A percentile compares a stretch with the other conserved stretches of the same genome.
These are phyloP conservation scores for cat (Felis catus) DNA, from an alignment of 2,113 vertebrate species.

Conservation along the genomic window DNA sequence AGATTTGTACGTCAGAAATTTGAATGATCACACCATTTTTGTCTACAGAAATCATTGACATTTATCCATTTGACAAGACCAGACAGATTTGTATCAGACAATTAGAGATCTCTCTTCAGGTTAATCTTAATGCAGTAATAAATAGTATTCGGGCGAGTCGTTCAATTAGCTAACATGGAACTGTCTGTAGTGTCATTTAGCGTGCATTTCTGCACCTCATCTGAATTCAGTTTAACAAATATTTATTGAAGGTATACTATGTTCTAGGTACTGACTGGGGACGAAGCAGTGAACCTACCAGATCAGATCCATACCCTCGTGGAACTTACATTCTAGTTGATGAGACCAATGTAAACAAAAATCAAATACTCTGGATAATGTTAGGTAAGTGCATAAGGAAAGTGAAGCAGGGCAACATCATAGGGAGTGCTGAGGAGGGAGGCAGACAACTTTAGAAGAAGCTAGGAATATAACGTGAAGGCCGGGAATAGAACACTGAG, in stretches of 20 bases:
- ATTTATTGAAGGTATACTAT: neutral
- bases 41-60: neutral
- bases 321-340: neutral
- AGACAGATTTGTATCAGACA: neutral
- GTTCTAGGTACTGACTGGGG: neutral
- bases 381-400: neutral
- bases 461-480: neutral
- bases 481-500: neutral
- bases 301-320: neutral
- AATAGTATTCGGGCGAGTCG: slow-evolving; percentile 1
- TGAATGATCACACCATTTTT: neutral
- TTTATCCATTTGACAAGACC: neutral
- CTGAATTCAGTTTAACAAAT: neutral
- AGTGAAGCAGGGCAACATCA: neutral
- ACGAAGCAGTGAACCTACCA: neutral
- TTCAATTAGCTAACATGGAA: neutral
- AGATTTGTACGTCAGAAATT: neutral
- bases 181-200: neutral
- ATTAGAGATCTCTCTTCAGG: neutral
- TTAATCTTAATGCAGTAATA: neutral
- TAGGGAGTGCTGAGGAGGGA: neutral
- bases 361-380: neutral
- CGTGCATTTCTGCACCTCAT: neutral
- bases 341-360: neutral
- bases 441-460: neutral